These are phyloP conservation scores for Eospalax fontanierii DNA, from an alignment of 2,797 vertebrate species.

Conservation along the genomic window DNA sequence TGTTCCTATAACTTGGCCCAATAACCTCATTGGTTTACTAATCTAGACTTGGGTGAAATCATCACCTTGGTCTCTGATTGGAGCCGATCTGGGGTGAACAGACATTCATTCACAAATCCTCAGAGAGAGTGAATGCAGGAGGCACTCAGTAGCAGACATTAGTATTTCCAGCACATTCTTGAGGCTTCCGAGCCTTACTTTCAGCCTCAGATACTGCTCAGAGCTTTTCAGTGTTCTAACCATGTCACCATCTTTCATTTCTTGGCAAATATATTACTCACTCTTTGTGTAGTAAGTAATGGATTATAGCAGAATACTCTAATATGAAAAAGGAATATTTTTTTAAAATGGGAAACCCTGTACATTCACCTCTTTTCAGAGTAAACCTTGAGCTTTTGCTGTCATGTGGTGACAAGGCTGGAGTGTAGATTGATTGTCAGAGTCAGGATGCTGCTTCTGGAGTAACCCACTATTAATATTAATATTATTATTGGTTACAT, in stretches of 20 bases:
- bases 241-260: conserved; percentile 54
- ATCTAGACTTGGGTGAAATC: background rate
- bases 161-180: background rate
- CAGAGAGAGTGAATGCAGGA: background rate
- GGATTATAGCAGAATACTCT: conserved; percentile 21
- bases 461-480: conserved; percentile 79
- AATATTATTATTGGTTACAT: conserved; percentile 79
- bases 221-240: conserved; percentile 5
- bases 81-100: background rate
- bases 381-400: background rate
- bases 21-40: background rate
- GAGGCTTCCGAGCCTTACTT: background rate
- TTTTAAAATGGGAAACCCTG: background rate
- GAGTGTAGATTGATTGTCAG: conserved; percentile 62
- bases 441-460: conserved; percentile 44
- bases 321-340: background rate
- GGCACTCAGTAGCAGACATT: background rate
- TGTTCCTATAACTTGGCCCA: background rate
- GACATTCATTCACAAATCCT: background rate
- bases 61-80: background rate
- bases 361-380: conserved; percentile 22
- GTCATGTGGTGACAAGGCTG: conserved; percentile 35
- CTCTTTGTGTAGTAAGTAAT: background rate
- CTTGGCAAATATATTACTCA: conserved; percentile 40
- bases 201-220: background rate